Conservation (phyloP, 2,888 invertebrate genomes). For the Argynnis bischoffii region DNA sequence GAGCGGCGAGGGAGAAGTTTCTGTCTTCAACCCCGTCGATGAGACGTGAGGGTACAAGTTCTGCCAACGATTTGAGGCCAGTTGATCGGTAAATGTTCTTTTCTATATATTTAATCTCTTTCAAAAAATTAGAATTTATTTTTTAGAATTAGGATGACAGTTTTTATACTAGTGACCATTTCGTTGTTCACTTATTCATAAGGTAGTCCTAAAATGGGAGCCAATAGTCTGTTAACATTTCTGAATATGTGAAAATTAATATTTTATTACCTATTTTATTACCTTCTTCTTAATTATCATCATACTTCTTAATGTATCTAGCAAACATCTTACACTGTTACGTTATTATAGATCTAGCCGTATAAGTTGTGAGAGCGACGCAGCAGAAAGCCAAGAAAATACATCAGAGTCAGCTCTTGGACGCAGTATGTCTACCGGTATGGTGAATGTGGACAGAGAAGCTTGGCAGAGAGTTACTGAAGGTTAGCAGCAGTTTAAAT, state of each 20-base stretch:
- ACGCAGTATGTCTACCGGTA: slow-evolving; percentile 90
- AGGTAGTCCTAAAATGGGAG: too few species aligned
- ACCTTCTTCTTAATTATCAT: too few species aligned
- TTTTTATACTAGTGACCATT: too few species aligned
- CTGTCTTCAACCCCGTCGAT: slow-evolving; percentile 77
- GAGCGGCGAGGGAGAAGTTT: slow-evolving; percentile 88
- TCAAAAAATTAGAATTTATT: too few species aligned
- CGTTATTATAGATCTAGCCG: slow-evolving; percentile 74
- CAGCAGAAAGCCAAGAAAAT: slow-evolving; percentile 59
- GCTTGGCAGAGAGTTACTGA: slow-evolving; percentile 82
- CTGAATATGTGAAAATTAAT: too few species aligned
- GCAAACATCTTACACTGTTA: neutral
- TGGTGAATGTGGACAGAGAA: slow-evolving; percentile 86
- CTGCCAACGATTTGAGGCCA: slow-evolving; percentile 70
- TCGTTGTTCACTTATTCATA: too few species aligned
- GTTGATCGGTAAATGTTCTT: slow-evolving; percentile 61
- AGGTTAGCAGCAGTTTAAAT: slow-evolving; percentile 48
- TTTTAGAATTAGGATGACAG: too few species aligned
- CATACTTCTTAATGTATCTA: too few species aligned
- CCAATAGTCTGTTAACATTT: too few species aligned
- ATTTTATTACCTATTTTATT: too few species aligned
- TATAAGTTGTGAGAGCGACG: slow-evolving; percentile 85
- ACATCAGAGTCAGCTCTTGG: slow-evolving; percentile 67
- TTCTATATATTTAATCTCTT: neutral
- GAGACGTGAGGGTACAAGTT: slow-evolving; percentile 73